These are phyloP conservation scores for Mus caroli DNA, from an alignment of 2,797 vertebrate species.

Conservation along the genomic window DNA sequence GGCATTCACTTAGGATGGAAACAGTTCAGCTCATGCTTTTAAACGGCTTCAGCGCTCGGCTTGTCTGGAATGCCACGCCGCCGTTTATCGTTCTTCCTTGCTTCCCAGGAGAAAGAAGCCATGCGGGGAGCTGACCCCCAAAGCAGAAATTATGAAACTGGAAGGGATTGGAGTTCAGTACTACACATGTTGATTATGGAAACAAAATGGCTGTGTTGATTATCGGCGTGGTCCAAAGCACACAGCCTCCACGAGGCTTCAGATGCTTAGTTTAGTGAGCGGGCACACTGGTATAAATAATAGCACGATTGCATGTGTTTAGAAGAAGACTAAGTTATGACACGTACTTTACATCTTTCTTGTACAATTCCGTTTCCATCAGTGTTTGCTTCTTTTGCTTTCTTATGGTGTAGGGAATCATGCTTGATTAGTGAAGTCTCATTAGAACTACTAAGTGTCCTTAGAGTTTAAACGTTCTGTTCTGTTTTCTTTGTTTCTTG, in stretches of 20 bases:
- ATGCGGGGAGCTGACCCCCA: background rate
- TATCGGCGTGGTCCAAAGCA: background rate
- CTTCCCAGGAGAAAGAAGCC: slow-evolving; percentile 27
- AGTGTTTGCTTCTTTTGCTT: background rate
- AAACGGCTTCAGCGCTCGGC: background rate
- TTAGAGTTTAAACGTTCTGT: slow-evolving; percentile 21
- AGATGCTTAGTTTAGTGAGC: background rate
- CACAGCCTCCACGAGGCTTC: background rate
- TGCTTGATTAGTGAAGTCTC: background rate
- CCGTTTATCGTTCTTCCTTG: background rate
- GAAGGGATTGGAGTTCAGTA: background rate
- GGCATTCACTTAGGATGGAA: slow-evolving; percentile 33
- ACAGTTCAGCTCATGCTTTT: background rate
- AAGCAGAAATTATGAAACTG: slow-evolving; percentile 13
- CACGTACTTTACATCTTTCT: slow-evolving; percentile 4
- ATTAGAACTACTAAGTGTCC: background rate
- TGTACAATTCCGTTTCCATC: background rate
- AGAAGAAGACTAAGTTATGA: background rate
- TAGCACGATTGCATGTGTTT: background rate
- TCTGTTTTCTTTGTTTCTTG: background rate
- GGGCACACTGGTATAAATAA: background rate
- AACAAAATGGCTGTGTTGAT: background rate
- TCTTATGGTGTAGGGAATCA: background rate
- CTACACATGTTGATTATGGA: background rate
- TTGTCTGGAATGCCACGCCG: background rate